Conservation (phyloP, 2,888 invertebrate genomes). For the Aradus depressus region DNA sequence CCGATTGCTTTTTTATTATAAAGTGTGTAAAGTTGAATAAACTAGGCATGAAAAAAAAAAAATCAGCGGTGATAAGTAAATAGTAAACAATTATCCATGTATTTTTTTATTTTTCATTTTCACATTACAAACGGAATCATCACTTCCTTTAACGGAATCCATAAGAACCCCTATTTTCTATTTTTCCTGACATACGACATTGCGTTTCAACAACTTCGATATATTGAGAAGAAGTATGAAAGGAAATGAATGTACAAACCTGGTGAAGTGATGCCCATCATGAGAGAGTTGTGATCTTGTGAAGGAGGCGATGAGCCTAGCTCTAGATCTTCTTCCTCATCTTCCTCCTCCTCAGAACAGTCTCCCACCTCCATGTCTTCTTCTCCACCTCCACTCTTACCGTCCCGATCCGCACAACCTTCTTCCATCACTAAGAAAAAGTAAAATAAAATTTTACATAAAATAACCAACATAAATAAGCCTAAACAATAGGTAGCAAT, state of each 20-base stretch:
- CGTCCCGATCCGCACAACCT: conserved; percentile 26
- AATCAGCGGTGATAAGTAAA: too few species aligned
- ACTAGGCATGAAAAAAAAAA: too few species aligned
- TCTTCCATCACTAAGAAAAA: conserved; percentile 24
- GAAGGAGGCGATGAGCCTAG: conserved; percentile 29
- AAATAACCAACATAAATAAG: neutral
- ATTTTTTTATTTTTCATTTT: too few species aligned
- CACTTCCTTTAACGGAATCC: too few species aligned
- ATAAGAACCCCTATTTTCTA: too few species aligned
- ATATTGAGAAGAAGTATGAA: too few species aligned
- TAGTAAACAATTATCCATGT: too few species aligned
- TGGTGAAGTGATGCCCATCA: conserved; percentile 28
- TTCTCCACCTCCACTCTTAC: conserved; percentile 34
- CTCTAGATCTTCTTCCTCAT: conserved; percentile 34
- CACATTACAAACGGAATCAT: too few species aligned
- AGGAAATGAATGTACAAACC: conserved; percentile 13
- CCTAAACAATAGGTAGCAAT: neutral
- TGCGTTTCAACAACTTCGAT: too few species aligned
- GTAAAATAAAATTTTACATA: neutral
- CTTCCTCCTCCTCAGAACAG: conserved; percentile 58
- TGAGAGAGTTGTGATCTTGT: conserved; percentile 26
- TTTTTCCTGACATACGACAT: too few species aligned
- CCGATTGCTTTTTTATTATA: too few species aligned
- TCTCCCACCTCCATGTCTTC: conserved; percentile 63
- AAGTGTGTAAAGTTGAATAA: too few species aligned